phyloP scores from a whole-genome alignment of 2,113 vertebrate species.

The Mustelus asterias region DNA sequence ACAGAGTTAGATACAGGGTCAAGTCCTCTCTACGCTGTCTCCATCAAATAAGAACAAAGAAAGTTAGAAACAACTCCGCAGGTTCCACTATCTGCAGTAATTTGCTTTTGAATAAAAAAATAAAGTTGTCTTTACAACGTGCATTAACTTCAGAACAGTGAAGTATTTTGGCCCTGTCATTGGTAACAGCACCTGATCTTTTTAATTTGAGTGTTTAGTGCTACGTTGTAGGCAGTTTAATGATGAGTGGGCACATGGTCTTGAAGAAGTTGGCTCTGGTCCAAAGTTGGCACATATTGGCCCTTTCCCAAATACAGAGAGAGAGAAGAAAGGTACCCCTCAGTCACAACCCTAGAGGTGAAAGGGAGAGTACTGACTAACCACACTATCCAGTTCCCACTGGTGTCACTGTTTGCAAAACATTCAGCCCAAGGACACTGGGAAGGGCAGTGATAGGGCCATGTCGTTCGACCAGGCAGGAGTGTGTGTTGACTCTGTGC shows the following conservation, averaged over 20 bases:
- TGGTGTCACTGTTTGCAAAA: constrained; percentile 2
- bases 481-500: constrained; percentile 4
- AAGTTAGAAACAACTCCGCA: too few species aligned
- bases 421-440: constrained; percentile 17
- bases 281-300: neutral
- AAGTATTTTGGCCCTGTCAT: neutral
- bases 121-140: neutral
- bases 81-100: neutral
- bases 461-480: neutral
- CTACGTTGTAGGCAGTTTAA: neutral
- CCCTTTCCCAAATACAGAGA: neutral
- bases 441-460: neutral
- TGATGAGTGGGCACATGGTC: neutral
- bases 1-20: neutral
- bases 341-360: neutral
- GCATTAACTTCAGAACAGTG: neutral
- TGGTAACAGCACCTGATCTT: neutral
- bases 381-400: neutral
- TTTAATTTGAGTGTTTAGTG: neutral
- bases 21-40: too few species aligned
- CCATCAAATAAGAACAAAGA: neutral
- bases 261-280: neutral
- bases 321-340: neutral
- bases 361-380: neutral
- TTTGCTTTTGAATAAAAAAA: too few species aligned